Conservation (phyloP, 2,888 invertebrate genomes). For the Nysson spinosus region DNA sequence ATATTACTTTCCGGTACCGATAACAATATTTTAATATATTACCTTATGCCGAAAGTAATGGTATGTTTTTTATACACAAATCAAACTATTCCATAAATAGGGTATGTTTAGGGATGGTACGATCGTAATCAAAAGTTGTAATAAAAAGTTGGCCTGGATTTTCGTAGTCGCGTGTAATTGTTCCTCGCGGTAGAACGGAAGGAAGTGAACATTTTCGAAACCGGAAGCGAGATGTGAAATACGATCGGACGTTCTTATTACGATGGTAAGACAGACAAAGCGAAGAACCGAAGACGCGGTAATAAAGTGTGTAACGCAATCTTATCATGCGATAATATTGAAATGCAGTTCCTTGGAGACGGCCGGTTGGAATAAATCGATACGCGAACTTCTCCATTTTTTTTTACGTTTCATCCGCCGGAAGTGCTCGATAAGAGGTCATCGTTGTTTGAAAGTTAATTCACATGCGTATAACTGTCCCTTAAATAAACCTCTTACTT, state of each 20-base stretch:
- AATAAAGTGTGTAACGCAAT: conserved; percentile 64
- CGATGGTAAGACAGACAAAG: neutral
- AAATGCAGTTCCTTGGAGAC: conserved; percentile 74
- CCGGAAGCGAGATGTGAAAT: conserved; percentile 6
- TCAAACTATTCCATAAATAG: too few relatives aligned
- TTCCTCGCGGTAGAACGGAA: neutral
- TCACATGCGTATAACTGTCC: too few relatives aligned
- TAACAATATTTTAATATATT: too few relatives aligned
- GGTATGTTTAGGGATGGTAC: too few relatives aligned
- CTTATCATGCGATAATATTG: conserved; percentile 73
- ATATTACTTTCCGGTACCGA: too few relatives aligned
- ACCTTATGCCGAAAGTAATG: too few relatives aligned
- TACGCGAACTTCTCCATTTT: conserved; percentile 47
- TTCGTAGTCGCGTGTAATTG: conserved; percentile 3
- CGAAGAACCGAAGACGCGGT: conserved; percentile 27
- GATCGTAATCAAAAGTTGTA: too few relatives aligned
- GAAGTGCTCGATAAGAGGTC: conserved; percentile 50
- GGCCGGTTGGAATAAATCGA: conserved; percentile 69
- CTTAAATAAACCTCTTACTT: too few relatives aligned
- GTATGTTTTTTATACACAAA: too few relatives aligned
- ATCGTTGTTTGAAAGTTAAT: conserved; percentile 28
- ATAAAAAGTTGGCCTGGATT: too few relatives aligned
- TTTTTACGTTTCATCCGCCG: conserved; percentile 43
- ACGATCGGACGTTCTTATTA: neutral
- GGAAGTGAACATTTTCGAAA: conserved; percentile 8